Evolutionary conservation across 2,888 invertebrate species (phyloP).

Genomic region (Limenitis camilla): DNA sequence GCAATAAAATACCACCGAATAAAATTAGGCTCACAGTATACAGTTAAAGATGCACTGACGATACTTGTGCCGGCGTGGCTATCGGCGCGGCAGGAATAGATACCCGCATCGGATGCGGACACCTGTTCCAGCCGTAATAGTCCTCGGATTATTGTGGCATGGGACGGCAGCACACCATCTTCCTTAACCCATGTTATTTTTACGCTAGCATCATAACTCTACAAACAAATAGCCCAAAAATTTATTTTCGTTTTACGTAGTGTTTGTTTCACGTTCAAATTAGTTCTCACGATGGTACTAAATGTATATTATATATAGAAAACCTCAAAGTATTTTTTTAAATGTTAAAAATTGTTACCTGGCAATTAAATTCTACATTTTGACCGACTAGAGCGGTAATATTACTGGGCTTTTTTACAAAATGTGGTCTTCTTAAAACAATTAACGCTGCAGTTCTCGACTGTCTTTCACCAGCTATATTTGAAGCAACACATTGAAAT

Average conservation of each 20-base stretch:
- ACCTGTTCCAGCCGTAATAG: constrained; percentile 86
- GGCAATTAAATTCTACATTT: constrained; percentile 89
- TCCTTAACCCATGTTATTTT: constrained; percentile 71
- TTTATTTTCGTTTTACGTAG: background rate
- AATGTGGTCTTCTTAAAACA: constrained; percentile 90
- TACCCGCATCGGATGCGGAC: constrained; percentile 88
- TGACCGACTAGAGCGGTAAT: constrained; percentile 87
- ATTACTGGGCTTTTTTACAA: constrained; percentile 89
- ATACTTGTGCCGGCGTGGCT: constrained; percentile 91
- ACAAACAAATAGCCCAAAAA: constrained; percentile 30
- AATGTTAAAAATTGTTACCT: constrained; percentile 43
- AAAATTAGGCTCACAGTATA: constrained; percentile 85
- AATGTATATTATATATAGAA: no score
- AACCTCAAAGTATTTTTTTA: background rate
- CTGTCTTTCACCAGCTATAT: constrained; percentile 91
- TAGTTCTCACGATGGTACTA: no score
- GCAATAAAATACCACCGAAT: constrained; percentile 56
- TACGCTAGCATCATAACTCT: constrained; percentile 64
- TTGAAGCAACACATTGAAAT: constrained; percentile 93
- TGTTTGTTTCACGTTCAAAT: background rate
- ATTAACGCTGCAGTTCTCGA: constrained; percentile 86
- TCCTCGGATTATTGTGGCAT: constrained; percentile 60
- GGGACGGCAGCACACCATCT: constrained; percentile 57
- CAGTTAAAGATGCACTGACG: constrained; percentile 90
- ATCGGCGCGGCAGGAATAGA: constrained; percentile 93